A percentile compares a stretch with the other conserved stretches of the same genome.
phyloP scores from a whole-genome alignment of 2,113 vertebrate genomes.

The Bufo gargarizans region DNA sequence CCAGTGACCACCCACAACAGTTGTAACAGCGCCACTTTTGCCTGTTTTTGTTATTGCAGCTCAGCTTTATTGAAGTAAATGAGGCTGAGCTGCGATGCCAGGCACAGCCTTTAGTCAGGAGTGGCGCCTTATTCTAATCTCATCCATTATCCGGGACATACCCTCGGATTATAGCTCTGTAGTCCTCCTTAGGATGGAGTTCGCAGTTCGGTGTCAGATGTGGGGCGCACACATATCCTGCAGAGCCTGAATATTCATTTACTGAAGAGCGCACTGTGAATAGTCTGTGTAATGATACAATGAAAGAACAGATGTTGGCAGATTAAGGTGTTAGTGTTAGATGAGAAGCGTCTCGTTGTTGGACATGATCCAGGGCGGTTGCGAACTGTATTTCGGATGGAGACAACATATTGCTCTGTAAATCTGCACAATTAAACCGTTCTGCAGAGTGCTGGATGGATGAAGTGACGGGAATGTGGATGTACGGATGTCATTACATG shows the following conservation, averaged over 20 bases:
- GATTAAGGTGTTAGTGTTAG: conserved; percentile 48
- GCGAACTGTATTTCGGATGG: conserved; percentile 21
- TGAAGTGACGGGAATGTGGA: too few relatives aligned
- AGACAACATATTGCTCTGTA: conserved; percentile 27
- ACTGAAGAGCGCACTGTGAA: conserved; percentile 25
- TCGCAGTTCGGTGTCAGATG: not conserved
- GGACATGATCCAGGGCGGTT: conserved; percentile 16
- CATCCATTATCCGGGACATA: not conserved
- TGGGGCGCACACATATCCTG: conserved; percentile 16
- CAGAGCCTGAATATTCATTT: conserved; percentile 28
- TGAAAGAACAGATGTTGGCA: conserved; percentile 44
- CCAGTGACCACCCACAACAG: too few relatives aligned
- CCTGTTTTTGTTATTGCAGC: not conserved
- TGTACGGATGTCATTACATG: too few relatives aligned
- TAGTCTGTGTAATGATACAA: conserved; percentile 31
- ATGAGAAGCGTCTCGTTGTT: conserved; percentile 36
- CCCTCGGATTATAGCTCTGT: not conserved
- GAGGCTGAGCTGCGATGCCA: not conserved
- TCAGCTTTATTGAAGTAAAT: not conserved
- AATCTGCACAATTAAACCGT: conserved; percentile 35
- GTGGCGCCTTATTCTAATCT: not conserved
- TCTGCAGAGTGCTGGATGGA: not conserved
- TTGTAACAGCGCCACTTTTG: too few relatives aligned
- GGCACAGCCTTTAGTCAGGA: not conserved
- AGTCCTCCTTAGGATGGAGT: not conserved